These are phyloP conservation scores for Antheraea mylitta DNA, from an alignment of 1,140 invertebrate species.

Conservation along the genomic window DNA sequence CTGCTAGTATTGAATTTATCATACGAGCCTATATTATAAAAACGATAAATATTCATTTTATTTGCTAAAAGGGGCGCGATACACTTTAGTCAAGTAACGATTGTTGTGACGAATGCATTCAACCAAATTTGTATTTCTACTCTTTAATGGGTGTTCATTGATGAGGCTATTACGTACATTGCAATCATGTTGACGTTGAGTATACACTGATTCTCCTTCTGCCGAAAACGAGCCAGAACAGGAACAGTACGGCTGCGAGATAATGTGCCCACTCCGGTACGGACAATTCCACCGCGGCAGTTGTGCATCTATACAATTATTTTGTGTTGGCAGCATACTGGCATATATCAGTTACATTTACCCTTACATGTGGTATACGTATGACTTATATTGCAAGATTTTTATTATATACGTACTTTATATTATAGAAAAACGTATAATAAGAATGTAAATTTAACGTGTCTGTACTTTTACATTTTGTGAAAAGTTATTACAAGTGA, in stretches of 20 bases:
- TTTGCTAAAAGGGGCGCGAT: no score
- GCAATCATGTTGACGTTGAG: conserved; percentile 40
- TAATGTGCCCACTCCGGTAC: conserved; percentile 68
- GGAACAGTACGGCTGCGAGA: conserved; percentile 55
- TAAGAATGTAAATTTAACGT: no score
- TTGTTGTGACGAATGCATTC: background rate
- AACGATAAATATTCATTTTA: no score
- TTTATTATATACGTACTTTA: background rate
- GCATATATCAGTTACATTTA: background rate
- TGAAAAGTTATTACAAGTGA: no score
- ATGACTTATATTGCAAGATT: background rate
- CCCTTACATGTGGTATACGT: conserved; percentile 34
- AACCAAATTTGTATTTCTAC: background rate
- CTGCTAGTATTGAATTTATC: no score
- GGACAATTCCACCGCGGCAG: conserved; percentile 65
- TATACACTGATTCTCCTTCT: conserved; percentile 48
- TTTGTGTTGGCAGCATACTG: background rate
- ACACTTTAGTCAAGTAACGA: background rate
- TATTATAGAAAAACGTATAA: no score
- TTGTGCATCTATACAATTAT: conserved; percentile 58
- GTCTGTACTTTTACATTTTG: no score
- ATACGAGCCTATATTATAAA: no score
- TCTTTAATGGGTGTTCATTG: background rate
- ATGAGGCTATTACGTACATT: conserved; percentile 44
- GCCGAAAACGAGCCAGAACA: conserved; percentile 59